phyloP scores from a whole-genome alignment of 2,113 vertebrate genomes.

The Clinocottus analis region DNA sequence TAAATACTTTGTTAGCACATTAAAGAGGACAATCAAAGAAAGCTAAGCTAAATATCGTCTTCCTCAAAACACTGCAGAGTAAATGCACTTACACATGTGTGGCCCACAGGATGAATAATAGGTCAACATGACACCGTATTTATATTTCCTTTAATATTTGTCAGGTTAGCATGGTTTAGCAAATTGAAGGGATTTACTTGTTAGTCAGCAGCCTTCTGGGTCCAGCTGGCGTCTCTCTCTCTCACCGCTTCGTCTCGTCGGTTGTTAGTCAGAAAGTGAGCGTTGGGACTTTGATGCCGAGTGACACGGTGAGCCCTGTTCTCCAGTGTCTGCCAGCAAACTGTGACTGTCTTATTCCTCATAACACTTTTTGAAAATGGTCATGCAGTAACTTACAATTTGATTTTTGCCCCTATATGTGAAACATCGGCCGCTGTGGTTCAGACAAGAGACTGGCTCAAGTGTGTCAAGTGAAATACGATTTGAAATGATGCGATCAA shows the following conservation, averaged over 20 bases:
- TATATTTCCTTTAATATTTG: conserved; percentile 1
- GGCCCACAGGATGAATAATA: conserved; percentile 2
- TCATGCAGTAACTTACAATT: neutral
- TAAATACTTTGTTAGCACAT: neutral
- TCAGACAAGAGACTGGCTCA: neutral
- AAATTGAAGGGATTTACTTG: conserved; percentile 16
- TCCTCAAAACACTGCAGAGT: neutral
- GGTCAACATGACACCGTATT: conserved; percentile 3
- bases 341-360: conserved; percentile 5
- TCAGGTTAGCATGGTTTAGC: conserved; percentile 23
- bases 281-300: conserved; percentile 12
- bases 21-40: neutral
- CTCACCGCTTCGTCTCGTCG: conserved; percentile 3
- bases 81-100: conserved; percentile 5
- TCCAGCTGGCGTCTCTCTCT: conserved; percentile 22
- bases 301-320: conserved; percentile 34
- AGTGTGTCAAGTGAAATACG: conserved; percentile 1
- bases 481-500: conserved; percentile 21
- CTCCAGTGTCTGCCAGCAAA: conserved; percentile 19
- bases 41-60: neutral
- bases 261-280: neutral
- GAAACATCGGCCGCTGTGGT: neutral
- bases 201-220: neutral
- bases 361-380: conserved; percentile 3
- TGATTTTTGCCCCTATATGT: neutral